Percentiles rank a stretch among this genome's conserved stretches.
Evolutionary conservation across 2,113 vertebrate species (phyloP).

Genomic region (Nyctibius bracteatus): DNA sequence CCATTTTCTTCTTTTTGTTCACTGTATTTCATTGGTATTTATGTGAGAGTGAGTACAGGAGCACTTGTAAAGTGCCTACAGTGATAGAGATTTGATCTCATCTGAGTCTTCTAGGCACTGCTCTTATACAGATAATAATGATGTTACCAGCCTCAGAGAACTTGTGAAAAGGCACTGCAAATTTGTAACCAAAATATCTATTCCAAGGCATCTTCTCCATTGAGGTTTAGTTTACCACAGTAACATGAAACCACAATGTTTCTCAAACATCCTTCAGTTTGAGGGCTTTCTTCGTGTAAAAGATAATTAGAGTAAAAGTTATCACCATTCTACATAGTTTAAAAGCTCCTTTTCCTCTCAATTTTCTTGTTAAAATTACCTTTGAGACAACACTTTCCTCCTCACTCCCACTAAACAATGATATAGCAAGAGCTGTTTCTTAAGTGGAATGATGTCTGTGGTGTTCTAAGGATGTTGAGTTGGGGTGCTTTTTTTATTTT

Average conservation of each 20-base stretch:
- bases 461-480: background rate
- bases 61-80: background rate
- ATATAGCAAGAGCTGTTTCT: background rate
- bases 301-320: background rate
- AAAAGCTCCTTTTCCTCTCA: background rate
- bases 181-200: background rate
- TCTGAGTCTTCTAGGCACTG: background rate
- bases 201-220: background rate
- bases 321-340: background rate
- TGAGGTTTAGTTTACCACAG: background rate
- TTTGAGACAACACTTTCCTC: background rate
- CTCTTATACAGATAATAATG: background rate
- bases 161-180: background rate
- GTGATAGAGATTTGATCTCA: background rate
- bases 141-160: background rate
- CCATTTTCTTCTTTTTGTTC: background rate
- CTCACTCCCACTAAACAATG: background rate
- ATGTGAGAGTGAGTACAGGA: background rate
- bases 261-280: background rate
- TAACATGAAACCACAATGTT: accelerated
- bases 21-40: background rate
- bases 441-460: background rate
- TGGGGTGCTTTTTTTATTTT: background rate
- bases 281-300: background rate
- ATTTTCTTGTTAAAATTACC: background rate